Evolutionary conservation across 2,888 invertebrate genomes (phyloP).

Genomic region (Perizoma affinitatum): DNA sequence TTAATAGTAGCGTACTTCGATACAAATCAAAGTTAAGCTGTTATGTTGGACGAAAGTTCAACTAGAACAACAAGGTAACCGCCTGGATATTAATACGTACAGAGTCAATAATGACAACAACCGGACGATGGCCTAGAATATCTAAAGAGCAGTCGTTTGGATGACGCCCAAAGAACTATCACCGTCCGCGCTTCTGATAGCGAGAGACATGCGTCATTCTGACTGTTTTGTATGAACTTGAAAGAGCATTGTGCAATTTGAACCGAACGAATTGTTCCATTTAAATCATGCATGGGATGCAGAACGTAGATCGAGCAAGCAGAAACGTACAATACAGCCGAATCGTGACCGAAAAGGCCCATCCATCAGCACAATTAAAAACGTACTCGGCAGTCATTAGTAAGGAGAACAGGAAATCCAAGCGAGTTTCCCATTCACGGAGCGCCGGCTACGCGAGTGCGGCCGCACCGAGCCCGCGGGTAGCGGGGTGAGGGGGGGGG

Average conservation of each 20-base stretch:
- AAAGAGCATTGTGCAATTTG: conserved; percentile 4
- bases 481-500: conserved; percentile 21
- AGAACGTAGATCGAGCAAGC: not conserved
- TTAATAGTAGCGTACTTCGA: conserved; percentile 1
- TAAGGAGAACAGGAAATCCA: conserved; percentile 16
- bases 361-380: conserved; percentile 12
- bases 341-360: conserved; percentile 2
- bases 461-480: conserved; percentile 32
- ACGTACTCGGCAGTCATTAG: conserved; percentile 18
- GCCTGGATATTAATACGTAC: no score
- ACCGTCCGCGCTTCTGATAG: conserved; percentile 12
- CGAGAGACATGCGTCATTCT: conserved; percentile 23
- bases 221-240: conserved; percentile 13
- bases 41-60: no score
- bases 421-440: conserved; percentile 32
- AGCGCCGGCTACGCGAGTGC: conserved; percentile 26
- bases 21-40: no score
- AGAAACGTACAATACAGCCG: conserved; percentile 1
- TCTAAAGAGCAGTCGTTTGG: conserved; percentile 19
- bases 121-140: conserved; percentile 18
- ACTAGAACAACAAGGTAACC: no score
- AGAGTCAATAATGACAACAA: not conserved
- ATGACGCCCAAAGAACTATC: conserved; percentile 16
- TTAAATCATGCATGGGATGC: not conserved
- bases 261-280: not conserved